Conservation (phyloP, 2,797 vertebrate species). For the Ciconia nigra region DNA sequence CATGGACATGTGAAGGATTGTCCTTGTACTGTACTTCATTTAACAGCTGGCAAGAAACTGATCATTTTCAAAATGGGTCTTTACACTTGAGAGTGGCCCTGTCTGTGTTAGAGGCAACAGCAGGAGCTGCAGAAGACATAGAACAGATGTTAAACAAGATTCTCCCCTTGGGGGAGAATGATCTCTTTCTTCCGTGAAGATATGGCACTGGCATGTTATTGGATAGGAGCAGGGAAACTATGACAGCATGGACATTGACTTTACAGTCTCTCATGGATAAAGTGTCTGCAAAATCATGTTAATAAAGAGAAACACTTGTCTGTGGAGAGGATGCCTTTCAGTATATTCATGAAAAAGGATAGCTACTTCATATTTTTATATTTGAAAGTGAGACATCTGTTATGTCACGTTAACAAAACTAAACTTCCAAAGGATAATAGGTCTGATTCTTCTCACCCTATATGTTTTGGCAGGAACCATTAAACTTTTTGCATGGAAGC, state of each 20-base stretch:
- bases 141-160: conserved; percentile 34
- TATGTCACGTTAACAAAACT: background rate
- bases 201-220: background rate
- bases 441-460: background rate
- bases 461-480: background rate
- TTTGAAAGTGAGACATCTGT: background rate
- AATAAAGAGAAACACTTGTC: background rate
- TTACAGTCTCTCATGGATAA: background rate
- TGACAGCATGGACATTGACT: background rate
- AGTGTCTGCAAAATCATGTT: background rate
- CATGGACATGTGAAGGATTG: background rate
- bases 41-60: conserved; percentile 38
- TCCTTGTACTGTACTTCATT: conserved; percentile 27
- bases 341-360: background rate
- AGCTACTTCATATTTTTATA: background rate
- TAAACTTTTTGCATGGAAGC: background rate
- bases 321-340: background rate
- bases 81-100: conserved; percentile 20
- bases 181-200: background rate
- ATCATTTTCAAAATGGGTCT: conserved; percentile 8
- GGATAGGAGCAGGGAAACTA: background rate
- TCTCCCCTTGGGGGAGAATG: background rate
- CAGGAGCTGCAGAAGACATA: conserved; percentile 35
- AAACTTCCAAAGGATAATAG: background rate
- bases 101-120: background rate